Evolutionary conservation across 2,888 invertebrate species (phyloP).

Genomic region (Gari tellinella): DNA sequence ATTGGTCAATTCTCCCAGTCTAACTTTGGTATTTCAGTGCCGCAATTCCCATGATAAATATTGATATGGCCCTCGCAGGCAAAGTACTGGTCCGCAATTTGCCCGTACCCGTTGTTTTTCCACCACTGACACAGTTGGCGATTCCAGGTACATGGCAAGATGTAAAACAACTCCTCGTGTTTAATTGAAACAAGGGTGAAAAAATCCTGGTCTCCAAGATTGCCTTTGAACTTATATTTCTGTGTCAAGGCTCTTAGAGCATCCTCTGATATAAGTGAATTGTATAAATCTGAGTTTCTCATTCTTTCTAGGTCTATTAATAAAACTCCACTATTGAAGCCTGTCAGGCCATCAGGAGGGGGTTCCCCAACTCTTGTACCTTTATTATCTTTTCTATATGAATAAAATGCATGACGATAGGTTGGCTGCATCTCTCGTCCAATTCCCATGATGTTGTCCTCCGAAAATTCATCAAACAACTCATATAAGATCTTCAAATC

Average conservation of each 20-base stretch:
- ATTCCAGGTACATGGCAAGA: slow-evolving; percentile 92
- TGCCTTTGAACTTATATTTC: slow-evolving; percentile 85
- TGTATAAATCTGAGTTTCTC: slow-evolving; percentile 88
- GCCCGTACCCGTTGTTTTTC: slow-evolving; percentile 90
- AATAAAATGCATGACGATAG: slow-evolving; percentile 90
- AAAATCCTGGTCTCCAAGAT: slow-evolving; percentile 93
- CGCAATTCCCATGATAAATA: slow-evolving; percentile 84
- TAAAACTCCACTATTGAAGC: slow-evolving; percentile 92
- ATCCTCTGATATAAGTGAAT: slow-evolving; percentile 84
- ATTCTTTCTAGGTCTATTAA: slow-evolving; percentile 89
- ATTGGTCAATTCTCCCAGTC: slow-evolving; percentile 54
- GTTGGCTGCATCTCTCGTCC: slow-evolving; percentile 91
- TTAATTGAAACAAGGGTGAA: slow-evolving; percentile 90
- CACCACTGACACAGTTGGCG: slow-evolving; percentile 93
- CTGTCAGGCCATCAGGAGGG: slow-evolving; percentile 87
- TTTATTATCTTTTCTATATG: slow-evolving; percentile 88
- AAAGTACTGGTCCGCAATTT: slow-evolving; percentile 90
- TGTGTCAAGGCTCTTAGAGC: slow-evolving; percentile 77
- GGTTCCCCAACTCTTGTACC: slow-evolving; percentile 88
- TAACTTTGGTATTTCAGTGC: slow-evolving; percentile 79
- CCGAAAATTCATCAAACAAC: slow-evolving; percentile 89
- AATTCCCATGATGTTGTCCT: slow-evolving; percentile 87
- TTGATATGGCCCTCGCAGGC: slow-evolving; percentile 86
- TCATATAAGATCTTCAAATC: slow-evolving; percentile 89
- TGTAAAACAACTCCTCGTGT: slow-evolving; percentile 89